Evolutionary conservation across 2,888 invertebrate genomes (phyloP).

Genomic region (Ceramica pisi): DNA sequence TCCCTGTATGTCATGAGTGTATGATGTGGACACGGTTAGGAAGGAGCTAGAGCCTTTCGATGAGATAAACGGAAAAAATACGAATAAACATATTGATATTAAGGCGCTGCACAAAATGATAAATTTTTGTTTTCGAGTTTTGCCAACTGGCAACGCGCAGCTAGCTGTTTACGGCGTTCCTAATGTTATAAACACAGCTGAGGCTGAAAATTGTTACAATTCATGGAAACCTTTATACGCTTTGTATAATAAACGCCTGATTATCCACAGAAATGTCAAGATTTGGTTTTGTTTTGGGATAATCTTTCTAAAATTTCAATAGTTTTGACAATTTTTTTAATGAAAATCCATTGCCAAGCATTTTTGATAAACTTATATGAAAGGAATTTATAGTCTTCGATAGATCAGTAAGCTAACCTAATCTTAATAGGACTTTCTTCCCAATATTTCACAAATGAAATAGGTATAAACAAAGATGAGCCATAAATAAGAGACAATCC

Average conservation of each 20-base stretch:
- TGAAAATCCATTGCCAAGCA: background rate
- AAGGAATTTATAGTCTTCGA: background rate
- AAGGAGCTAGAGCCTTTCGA: slow-evolving; percentile 31
- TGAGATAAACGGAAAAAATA: background rate
- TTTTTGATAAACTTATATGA: background rate
- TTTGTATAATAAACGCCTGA: background rate
- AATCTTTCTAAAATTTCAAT: background rate
- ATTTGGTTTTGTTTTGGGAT: background rate
- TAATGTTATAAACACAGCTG: background rate
- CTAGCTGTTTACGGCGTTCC: background rate
- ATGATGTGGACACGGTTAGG: slow-evolving; percentile 77
- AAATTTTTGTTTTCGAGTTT: background rate
- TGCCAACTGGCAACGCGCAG: background rate
- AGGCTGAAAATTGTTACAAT: background rate
- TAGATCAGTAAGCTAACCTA: background rate
- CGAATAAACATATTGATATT: background rate
- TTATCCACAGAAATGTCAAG: background rate
- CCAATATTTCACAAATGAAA: slow-evolving; percentile 7
- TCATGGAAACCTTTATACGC: background rate
- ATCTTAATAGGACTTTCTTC: background rate
- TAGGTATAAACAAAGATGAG: background rate
- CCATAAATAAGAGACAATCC: background rate
- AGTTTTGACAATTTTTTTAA: background rate
- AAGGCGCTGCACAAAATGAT: background rate
- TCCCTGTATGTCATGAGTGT: slow-evolving; percentile 85